Percentiles rank a stretch among this genome's conserved stretches.
These are phyloP conservation scores for Cinara cedri DNA, from an alignment of 2,888 invertebrate genomes.

Conservation along the genomic window DNA sequence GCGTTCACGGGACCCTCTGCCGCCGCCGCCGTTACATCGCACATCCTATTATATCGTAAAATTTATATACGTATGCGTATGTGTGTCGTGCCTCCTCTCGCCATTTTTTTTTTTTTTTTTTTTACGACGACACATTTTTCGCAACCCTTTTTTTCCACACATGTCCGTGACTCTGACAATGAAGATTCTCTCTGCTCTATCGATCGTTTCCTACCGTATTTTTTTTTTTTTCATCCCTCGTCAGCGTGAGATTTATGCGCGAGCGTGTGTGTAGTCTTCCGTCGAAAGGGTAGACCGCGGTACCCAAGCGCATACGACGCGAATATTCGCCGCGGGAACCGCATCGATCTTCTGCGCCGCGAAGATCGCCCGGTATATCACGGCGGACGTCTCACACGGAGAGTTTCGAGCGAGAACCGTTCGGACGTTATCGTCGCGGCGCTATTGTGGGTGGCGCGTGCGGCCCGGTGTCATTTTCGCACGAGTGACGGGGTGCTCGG, in stretches of 20 bases:
- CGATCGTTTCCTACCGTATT: constrained; percentile 1
- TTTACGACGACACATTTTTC: constrained; percentile 50
- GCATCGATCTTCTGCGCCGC: too few relatives aligned
- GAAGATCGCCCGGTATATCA: too few relatives aligned
- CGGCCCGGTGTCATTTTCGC: not conserved
- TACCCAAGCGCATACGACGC: too few relatives aligned
- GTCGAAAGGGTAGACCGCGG: too few relatives aligned
- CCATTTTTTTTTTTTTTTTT: constrained; percentile 13
- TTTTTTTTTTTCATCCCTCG: not conserved
- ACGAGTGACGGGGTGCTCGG: not conserved
- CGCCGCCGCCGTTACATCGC: not conserved
- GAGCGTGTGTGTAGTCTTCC: not conserved
- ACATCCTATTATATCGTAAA: too few relatives aligned
- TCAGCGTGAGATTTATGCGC: constrained; percentile 34
- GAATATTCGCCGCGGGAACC: too few relatives aligned
- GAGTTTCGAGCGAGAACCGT: too few relatives aligned
- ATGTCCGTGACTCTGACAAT: constrained; percentile 54
- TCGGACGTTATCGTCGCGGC: too few relatives aligned
- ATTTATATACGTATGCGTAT: not conserved
- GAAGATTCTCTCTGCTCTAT: constrained; percentile 39
- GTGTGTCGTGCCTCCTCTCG: not conserved
- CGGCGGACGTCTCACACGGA: too few relatives aligned
- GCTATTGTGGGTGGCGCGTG: not conserved
- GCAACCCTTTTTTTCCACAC: constrained; percentile 54
- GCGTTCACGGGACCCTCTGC: constrained; percentile 16